Base-by-base conservation (phyloP, 2,888 invertebrate genomes). In the Cremastinae sp. region DNA sequence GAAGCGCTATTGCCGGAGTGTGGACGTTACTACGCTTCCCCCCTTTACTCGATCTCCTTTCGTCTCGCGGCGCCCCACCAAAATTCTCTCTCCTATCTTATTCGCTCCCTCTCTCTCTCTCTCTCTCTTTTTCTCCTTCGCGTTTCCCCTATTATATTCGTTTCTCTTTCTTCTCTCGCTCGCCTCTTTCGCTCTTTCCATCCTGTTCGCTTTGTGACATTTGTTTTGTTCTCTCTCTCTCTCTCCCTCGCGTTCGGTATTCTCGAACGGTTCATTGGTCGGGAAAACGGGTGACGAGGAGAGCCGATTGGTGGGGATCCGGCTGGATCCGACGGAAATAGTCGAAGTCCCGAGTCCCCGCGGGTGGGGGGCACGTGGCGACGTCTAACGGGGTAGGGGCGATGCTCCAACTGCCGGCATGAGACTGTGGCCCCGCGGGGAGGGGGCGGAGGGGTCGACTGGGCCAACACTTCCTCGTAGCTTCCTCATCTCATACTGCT, bases 381-480 rank as follows among this genome's bases (percentile, higher is more conserved):
- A 45, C 61, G 61, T 35, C 18, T 18, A 58, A 64, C 58, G 55
- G 45, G 35, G 58, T 62, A 53, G 58, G 64, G 18, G 56, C 8
- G 61, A 39, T 14, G 76, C 61, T 47, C 76, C 61, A 69, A 61
- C 59, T 73, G 61, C 61, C 53, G 74, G 53, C 37, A 59, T 16
- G 47, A 12, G 41, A 10, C 18, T 20, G 58, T 7, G 58, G 79
- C 28, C 5, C 28, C 28, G 61, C 53, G 49, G 56, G 20, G 75
- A 47, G 62, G 53, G 72, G 53, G 70, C 35, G 80, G 78, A 79
- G 49, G 70, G 47, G 53, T 16, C 78, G 79, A 74, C 74, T 71
- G 78, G 76, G 76, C 79, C 70, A 75, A 80, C 82, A 84, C 86
- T 87, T 86, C 85, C 87, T 86, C 81, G 84, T 83, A 82, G 80